phyloP scores from a whole-genome alignment of 2,797 vertebrate species.

The Nothura maculosa region DNA sequence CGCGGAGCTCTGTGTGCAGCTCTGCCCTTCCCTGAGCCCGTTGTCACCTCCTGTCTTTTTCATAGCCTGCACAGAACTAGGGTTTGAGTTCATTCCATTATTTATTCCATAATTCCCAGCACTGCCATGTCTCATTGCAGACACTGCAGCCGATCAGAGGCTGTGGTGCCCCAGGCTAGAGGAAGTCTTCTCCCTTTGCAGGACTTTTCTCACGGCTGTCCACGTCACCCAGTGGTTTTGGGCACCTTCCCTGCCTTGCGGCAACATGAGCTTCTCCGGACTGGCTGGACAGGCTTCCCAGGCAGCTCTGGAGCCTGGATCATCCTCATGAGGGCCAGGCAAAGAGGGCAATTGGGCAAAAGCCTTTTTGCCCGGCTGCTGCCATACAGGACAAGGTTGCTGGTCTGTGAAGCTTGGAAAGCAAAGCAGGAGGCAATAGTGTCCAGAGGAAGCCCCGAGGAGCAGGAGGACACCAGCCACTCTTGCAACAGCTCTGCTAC shows the following conservation, averaged over 20 bases:
- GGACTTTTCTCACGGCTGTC: slow-evolving; percentile 10
- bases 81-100: not conserved
- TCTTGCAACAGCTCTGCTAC: not conserved
- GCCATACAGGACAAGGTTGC: not conserved
- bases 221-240: not conserved
- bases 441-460: not conserved
- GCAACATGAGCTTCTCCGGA: not conserved
- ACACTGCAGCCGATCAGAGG: not conserved
- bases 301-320: not conserved
- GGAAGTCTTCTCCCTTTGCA: not conserved
- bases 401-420: rapidly evolving
- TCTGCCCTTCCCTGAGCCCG: not conserved
- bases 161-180: not conserved
- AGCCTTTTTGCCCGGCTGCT: not conserved
- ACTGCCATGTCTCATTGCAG: not conserved
- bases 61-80: not conserved
- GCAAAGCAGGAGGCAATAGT: not conserved
- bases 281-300: slow-evolving; percentile 34
- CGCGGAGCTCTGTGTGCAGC: not conserved
- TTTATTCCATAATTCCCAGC: not conserved
- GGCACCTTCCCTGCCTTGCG: slow-evolving; percentile 30
- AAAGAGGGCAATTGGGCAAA: not conserved
- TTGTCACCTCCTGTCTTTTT: slow-evolving; percentile 26
- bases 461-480: not conserved
- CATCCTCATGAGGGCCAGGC: not conserved